Evolutionary conservation across 2,797 vertebrate species (phyloP), one percentile per base, ranked within the genome.

Genomic region (Sebastiscus tertius): DNA sequence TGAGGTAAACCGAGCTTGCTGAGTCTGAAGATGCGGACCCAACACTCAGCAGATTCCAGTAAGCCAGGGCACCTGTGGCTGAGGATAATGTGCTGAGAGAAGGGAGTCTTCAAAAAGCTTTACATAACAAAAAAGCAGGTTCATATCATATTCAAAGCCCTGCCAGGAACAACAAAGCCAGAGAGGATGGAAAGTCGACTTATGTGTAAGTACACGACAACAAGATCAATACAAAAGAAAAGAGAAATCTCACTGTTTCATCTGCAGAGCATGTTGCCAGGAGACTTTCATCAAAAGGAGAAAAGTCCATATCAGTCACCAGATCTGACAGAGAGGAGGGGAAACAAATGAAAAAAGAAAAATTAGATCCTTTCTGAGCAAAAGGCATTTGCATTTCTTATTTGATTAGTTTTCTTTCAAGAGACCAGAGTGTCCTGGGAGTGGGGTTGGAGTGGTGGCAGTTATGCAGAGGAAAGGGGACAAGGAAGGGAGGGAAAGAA

Each of bases 261-360:
- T 99, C 98, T 0, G 83, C 94, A 1, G 99, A 99, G 88, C 97
- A 96, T 0, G 99, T 98, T 20, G 96, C 97, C 94, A 99, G 90
- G 58, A 99, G 94, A 81, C 92, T 84, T 67, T 98, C 97, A 72
- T 99, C 97, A 6, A 99, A 99, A 3, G 98, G 97, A 0, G 97
- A 99, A 83, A 99, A 99, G 92, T 97, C 97, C 92, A 99, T 95
- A 87, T 99, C 98, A 0, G 96, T 97, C 91, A 99, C 93, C 80
- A 96, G 89, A 90, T 98, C 98, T 99, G 91, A 71, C 65, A 85
- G 55, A 87, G 63, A 73, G 64, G 39, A 79, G 24, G 20, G 36
- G 16, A 76, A 60, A 75, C 4, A 59, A 36, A 67, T 33, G 9
- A 22, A 16, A 64, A 54, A 55, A 39, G 39, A 33, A 54, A 82